phyloP scores from a whole-genome alignment of 1,140 invertebrate genomes.

The Vanessa tameamea region DNA sequence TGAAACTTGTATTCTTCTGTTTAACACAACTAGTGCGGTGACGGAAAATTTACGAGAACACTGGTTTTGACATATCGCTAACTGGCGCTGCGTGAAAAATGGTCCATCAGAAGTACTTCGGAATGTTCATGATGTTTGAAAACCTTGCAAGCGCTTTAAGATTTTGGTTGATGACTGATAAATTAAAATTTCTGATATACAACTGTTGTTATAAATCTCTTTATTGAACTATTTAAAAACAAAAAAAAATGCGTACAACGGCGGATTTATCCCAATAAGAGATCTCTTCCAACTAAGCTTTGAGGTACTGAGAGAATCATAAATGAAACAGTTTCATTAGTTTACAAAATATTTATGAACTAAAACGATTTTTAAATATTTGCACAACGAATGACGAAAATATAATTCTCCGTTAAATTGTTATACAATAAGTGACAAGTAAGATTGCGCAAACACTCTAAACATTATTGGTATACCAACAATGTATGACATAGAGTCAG shows the following conservation, averaged over 20 bases:
- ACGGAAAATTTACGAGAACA: conserved; percentile 65
- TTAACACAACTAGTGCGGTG: conserved; percentile 46
- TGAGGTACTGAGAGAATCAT: too few relatives aligned
- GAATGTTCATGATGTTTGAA: not conserved
- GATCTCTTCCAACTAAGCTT: too few relatives aligned
- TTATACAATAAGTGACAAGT: not conserved
- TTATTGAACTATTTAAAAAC: too few relatives aligned
- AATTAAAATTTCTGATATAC: too few relatives aligned
- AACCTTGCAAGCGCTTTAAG: not conserved
- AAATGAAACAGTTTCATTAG: too few relatives aligned
- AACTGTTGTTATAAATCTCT: too few relatives aligned
- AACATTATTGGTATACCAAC: conserved; percentile 17
- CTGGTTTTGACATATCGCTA: conserved; percentile 75
- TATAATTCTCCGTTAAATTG: too few relatives aligned
- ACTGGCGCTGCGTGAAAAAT: conserved; percentile 62
- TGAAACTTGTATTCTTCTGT: not conserved
- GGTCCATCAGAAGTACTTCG: conserved; percentile 25
- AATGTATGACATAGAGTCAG: conserved; percentile 39
- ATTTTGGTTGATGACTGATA: not conserved
- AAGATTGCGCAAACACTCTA: conserved; percentile 16
- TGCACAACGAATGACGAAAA: too few relatives aligned
- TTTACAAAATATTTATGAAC: too few relatives aligned
- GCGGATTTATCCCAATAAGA: too few relatives aligned
- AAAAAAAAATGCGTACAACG: too few relatives aligned
- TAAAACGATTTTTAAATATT: too few relatives aligned